Base-by-base conservation (phyloP, 2,113 vertebrate genomes). In the Zosterops lateralis region DNA sequence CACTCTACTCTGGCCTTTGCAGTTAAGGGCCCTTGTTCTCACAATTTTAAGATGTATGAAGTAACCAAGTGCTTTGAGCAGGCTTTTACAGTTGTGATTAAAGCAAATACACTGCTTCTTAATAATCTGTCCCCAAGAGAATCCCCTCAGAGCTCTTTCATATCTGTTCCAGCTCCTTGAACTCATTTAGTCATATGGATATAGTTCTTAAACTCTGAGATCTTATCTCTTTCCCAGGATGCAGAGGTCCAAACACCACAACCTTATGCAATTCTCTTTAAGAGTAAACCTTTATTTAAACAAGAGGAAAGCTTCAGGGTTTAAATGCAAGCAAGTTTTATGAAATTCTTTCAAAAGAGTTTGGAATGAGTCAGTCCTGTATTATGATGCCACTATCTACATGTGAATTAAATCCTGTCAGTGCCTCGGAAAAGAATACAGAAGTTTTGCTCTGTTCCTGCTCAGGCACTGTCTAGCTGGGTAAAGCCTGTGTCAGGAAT, bases 321-420 rank as follows among this genome's bases (percentile, higher is more conserved):
- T 76, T 75, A 72, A 70, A 58, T 94, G 44, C 70, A 66, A 78
- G 28, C 75, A n/a, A 89, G 47, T 67, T 96, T 95, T 93, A 84
- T 74, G 70, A 92, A 97, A 92, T 93, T 85, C 75, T 80, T 91
- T 96, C 58, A 93, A 94, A 96, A 85, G 70, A 77, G 34, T 42
- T 96, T 17, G 18, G 81, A 96, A 87, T 47, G 36, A 62, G 25
- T 86, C 76, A 90, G 82, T 84, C 79, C 34, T 65, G 85, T 94
- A 53, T 84, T 94, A 90, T 26, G 67, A 72, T 92, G 58, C 87
- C 92, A 82, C 72, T 84, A 62, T 79, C 91, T 91, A 72, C 75
- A 32, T 58, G 25, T 32, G 62, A 71, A n/a, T 61, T 36, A 67
- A 75, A 28, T 40, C 18, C 57, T 83, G 26, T 17, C 78, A 51